Percentiles rank a stretch among this genome's conserved stretches.
Conservation (phyloP, 2,113 vertebrate genomes). For the Mastomys coucha region DNA sequence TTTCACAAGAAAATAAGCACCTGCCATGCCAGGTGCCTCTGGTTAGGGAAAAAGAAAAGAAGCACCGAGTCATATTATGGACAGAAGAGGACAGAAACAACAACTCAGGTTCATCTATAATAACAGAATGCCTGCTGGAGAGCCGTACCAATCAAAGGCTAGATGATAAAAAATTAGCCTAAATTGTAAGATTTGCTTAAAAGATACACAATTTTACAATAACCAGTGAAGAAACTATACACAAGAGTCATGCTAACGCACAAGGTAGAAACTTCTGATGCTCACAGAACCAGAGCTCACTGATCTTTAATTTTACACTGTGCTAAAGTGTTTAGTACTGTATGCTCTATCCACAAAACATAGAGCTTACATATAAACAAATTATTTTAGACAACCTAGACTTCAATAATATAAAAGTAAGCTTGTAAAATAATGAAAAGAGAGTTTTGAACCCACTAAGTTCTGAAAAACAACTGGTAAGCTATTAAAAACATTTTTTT, state of each 20-base stretch:
- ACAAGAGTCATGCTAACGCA: background rate
- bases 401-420: background rate
- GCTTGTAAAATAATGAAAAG: background rate
- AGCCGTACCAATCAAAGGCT: background rate
- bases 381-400: background rate
- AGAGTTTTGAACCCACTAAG: background rate
- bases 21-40: background rate
- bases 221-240: background rate
- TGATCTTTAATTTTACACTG: background rate
- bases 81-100: background rate
- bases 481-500: background rate
- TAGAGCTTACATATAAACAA: background rate
- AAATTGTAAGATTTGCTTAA: background rate
- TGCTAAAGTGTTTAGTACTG: background rate
- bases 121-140: background rate
- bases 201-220: background rate
- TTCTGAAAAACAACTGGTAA: background rate
- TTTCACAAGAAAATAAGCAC: background rate
- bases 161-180: background rate
- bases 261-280: background rate
- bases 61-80: background rate
- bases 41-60: background rate
- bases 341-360: background rate
- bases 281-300: background rate
- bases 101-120: background rate